Evolutionary conservation across 2,113 vertebrate genomes (phyloP), one percentile per base, ranked within the genome.

Genomic region (Caranx ignobilis): DNA sequence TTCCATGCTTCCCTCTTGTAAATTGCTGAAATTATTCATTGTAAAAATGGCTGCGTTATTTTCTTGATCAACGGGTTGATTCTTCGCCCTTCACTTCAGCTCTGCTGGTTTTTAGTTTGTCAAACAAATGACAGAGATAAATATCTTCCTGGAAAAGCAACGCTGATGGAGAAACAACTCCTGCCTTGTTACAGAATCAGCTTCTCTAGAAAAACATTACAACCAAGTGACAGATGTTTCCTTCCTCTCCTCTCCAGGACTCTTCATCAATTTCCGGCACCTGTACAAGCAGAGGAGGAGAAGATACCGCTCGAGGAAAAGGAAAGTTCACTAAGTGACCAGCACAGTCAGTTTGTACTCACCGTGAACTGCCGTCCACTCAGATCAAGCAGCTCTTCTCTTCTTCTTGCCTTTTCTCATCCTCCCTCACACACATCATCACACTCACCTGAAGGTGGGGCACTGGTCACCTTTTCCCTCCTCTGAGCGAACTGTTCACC

Each of bases 281-380:
- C 95, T 99, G 86, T 96, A 96, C 93, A 98, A 97, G 89, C 97
- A 97, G 91, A 93, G 97, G 89, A 95, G 92, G 85, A 94, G 95
- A 35, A 94, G 94, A 18, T 96, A 94, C 26, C 95, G 95, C 87
- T 93, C 93, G 32, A 97, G 94, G 93, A 98, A 97, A 94, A 95
- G 95, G 84, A 98, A 98, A 93, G 82, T 91, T 70, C 94, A 96
- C 47, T 98, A 84, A 96, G n/a, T 34, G 37, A 62, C 16, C 43
- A 15, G 16, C 50, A 8, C 11, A 1, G 48, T 66, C 5, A n/a
- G 50, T 19, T 37, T 37, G 6, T 4, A 64, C 54, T 70, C 70
- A 12, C 12, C 16, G 21, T 50, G 61, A 89, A 61, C 59, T 56
- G 34, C 60, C 11, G 52, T 34, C 69, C 43, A 19, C 43, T 39